A percentile compares a stretch with the other conserved stretches of the same genome.
These are phyloP conservation scores for Sebastes schlegelii DNA, from an alignment of 2,113 vertebrate genomes.

Conservation along the genomic window DNA sequence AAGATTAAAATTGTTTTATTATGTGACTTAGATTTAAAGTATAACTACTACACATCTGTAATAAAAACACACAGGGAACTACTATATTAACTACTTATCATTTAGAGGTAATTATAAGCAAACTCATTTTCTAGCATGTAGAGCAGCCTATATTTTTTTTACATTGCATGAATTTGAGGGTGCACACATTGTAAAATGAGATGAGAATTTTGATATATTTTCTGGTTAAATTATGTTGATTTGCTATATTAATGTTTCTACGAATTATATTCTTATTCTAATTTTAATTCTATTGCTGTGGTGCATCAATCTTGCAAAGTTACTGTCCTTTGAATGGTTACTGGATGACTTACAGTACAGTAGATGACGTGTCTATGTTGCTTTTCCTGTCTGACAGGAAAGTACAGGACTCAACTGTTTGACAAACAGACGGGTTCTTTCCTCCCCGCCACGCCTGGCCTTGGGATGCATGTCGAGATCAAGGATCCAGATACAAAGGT, in stretches of 20 bases:
- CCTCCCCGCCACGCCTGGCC: conserved; percentile 91
- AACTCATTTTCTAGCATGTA: too few relatives aligned
- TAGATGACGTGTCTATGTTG: background rate
- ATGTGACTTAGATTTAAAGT: background rate
- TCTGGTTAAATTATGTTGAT: background rate
- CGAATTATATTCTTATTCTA: background rate
- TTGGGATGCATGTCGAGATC: conserved; percentile 96
- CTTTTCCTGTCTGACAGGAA: conserved; percentile 80
- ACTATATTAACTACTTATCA: background rate
- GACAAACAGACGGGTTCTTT: conserved; percentile 90
- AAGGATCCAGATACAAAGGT: conserved; percentile 95
- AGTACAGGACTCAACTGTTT: conserved; percentile 94
- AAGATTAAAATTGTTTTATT: too few relatives aligned
- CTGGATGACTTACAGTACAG: background rate
- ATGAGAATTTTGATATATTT: background rate
- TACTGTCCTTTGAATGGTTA: background rate
- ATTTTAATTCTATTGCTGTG: background rate
- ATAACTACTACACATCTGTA: background rate
- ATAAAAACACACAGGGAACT: background rate
- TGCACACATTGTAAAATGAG: background rate
- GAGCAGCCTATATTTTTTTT: too few relatives aligned
- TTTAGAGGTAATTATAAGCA: background rate
- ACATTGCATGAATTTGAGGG: too few relatives aligned
- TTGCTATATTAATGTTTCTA: background rate
- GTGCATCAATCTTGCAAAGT: background rate